phyloP scores from a whole-genome alignment of 1,140 invertebrate species.

The Protaetia brevitarsis region DNA sequence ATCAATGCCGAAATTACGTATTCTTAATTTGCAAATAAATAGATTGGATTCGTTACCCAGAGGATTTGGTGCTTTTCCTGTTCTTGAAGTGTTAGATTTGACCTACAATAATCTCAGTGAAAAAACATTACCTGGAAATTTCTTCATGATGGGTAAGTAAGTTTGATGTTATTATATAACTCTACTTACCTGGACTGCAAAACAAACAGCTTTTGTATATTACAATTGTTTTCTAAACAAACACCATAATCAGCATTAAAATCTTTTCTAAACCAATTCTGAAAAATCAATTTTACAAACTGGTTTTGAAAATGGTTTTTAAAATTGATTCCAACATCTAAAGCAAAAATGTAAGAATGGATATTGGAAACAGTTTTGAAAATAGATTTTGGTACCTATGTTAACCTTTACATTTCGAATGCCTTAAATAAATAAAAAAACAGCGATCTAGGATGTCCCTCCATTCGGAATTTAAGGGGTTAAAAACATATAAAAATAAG shows the following conservation, averaged over 20 bases:
- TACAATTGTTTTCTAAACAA: not conserved
- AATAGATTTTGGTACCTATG: too few species aligned
- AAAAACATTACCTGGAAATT: slow-evolving; percentile 92
- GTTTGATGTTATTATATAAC: not conserved
- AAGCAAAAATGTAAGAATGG: too few species aligned
- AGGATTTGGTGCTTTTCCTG: slow-evolving; percentile 96
- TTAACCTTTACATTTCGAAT: too few species aligned
- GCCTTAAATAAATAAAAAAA: too few species aligned
- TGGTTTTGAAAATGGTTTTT: too few species aligned
- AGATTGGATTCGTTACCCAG: slow-evolving; percentile 78
- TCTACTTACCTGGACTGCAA: not conserved
- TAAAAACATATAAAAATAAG: too few species aligned
- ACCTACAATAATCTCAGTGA: slow-evolving; percentile 99
- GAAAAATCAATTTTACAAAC: too few species aligned
- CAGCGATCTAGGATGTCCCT: too few species aligned
- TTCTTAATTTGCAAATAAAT: slow-evolving; percentile 88
- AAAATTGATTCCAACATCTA: too few species aligned
- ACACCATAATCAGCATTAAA: too few species aligned
- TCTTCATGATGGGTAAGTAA: slow-evolving; percentile 92
- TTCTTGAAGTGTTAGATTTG: slow-evolving; percentile 92
- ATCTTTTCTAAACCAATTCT: not conserved
- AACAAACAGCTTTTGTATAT: not conserved
- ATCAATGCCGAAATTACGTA: slow-evolving; percentile 90
- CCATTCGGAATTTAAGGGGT: too few species aligned
- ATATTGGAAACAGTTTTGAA: too few species aligned